Base-by-base conservation (phyloP, 2,888 invertebrate species). In the Nymphalis urticae region DNA sequence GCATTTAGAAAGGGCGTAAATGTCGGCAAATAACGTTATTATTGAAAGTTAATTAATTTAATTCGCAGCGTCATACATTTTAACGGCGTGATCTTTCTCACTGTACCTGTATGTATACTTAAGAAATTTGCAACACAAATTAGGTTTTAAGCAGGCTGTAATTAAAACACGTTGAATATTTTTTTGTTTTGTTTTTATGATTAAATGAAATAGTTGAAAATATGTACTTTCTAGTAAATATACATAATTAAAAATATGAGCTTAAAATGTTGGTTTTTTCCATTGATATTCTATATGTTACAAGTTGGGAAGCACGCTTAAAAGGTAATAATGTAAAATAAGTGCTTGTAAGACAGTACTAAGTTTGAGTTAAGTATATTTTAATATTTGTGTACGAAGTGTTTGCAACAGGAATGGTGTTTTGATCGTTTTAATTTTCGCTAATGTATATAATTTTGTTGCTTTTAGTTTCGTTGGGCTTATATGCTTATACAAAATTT, bases 91-190 rank as follows among this genome's bases (percentile, higher is more conserved):
- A 42, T 47, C 17, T 50, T 24, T 8, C 17, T 48, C n/a, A 1
- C 27, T 27, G 36, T 7, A 36, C 10, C 27, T 24, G 17, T 24
- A 6, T 60, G 51, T 59, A 60, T 59, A 36, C 50, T 50, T 36
- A 47, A 19, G 32, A 60, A 64, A 48, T 64, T 50, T 62, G 64
- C 48, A 69, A 61, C 42, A 53, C 24, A 54, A 66, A 69, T 69
- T 64, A 53, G 1, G 62, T 62, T 51, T 68, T 56, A 48, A 64
- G 58, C 58, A 51, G 51, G 16, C 10, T 9, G 21, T 72, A 62
- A 69, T 72, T 72, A 72, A 72, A 64, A 66, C 62, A 66, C 64
- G 10, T 66, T 60, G 60, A 60, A 61, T 47, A 66, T 53, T 66
- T 66, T 47, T 17, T 66, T 21, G 21, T 21, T 21, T 21, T 21